A percentile compares a stretch with the other conserved stretches of the same genome.
Evolutionary conservation across 2,797 vertebrate genomes (phyloP).

Genomic region (Cuniculus paca): DNA sequence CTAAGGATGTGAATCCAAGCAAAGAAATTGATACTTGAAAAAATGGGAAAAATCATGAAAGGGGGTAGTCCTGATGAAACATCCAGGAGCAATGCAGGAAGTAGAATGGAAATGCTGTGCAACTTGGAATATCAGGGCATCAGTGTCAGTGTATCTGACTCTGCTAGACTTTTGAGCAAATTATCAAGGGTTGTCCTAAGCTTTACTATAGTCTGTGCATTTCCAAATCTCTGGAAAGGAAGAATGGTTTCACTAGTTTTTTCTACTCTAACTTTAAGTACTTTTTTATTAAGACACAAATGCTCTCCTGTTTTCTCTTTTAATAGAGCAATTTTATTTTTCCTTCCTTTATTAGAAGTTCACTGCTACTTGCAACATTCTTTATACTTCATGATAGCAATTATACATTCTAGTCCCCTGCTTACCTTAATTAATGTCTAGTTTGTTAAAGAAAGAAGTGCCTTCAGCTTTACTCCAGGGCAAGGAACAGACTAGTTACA

Average conservation of each 20-base stretch:
- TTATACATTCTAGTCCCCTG: conserved; percentile 75
- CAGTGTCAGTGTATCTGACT: background rate
- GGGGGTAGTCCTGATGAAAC: background rate
- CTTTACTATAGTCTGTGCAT: background rate
- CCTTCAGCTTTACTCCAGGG: conserved; percentile 78
- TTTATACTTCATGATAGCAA: conserved; percentile 73
- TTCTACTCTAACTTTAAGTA: background rate
- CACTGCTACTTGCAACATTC: conserved; percentile 70
- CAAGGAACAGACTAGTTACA: conserved; percentile 74
- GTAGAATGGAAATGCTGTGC: background rate
- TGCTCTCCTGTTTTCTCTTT: conserved; percentile 41
- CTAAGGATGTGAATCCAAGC: background rate
- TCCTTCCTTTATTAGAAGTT: conserved; percentile 64
- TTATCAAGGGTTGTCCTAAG: background rate
- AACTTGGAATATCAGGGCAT: background rate
- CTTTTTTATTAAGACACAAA: conserved; percentile 48
- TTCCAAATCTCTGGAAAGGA: background rate
- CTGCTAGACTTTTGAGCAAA: background rate
- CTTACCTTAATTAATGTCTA: conserved; percentile 86
- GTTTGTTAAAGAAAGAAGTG: conserved; percentile 79
- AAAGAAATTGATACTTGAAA: background rate
- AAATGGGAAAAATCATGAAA: background rate
- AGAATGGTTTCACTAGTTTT: conserved; percentile 14
- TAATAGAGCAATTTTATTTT: conserved; percentile 34
- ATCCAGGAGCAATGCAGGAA: background rate